These are phyloP conservation scores for Falco peregrinus DNA, from an alignment of 2,797 vertebrate species.

Conservation along the genomic window DNA sequence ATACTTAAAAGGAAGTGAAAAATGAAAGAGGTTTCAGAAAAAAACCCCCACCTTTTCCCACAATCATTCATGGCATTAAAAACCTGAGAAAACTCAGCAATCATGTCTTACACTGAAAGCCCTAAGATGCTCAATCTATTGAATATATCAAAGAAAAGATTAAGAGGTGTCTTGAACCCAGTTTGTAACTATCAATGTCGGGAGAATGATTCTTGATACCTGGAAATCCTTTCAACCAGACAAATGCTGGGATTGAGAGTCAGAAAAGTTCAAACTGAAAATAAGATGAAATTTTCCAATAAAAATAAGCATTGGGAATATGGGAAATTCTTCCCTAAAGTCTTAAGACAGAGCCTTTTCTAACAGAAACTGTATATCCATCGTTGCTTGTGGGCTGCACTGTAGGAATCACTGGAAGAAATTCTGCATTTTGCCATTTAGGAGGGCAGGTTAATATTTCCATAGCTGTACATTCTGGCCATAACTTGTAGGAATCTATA, in stretches of 20 bases:
- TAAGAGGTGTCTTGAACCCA: background rate
- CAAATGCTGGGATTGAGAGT: background rate
- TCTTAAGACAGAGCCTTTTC: background rate
- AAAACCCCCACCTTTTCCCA: background rate
- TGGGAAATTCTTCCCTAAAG: background rate
- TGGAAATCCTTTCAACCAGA: background rate
- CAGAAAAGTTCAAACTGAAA: background rate
- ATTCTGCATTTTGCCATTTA: background rate
- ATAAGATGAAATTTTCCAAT: background rate
- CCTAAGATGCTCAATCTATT: background rate
- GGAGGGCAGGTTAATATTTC: background rate
- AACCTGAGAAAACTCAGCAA: background rate
- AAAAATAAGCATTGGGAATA: background rate
- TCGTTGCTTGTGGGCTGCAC: background rate
- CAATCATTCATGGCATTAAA: background rate
- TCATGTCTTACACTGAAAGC: background rate
- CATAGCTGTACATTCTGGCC: background rate
- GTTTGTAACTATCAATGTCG: background rate
- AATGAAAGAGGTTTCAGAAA: background rate
- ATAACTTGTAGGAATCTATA: background rate
- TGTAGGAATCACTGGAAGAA: background rate
- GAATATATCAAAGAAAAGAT: background rate
- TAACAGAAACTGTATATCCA: background rate
- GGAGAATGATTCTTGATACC: background rate
- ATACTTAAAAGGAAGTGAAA: constrained; percentile 19